Evolutionary conservation across 2,113 vertebrate species (phyloP).

Genomic region (Antechinus flavipes): DNA sequence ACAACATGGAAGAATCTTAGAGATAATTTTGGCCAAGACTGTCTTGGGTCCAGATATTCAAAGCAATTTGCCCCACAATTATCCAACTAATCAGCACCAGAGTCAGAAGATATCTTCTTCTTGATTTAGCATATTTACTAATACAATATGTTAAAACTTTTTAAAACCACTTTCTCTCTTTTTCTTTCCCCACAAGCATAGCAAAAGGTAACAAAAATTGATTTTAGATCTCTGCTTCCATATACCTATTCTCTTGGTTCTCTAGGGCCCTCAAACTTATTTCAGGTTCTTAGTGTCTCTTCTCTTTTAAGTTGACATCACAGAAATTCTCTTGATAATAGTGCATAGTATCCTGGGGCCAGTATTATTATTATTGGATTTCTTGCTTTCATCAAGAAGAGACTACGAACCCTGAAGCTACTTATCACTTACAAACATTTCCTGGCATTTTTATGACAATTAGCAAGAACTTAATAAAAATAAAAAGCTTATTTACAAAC

Average conservation of each 20-base stretch:
- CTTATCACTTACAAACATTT: background rate
- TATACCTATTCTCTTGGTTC: background rate
- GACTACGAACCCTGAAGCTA: background rate
- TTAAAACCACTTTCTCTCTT: background rate
- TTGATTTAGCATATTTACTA: background rate
- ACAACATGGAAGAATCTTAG: background rate
- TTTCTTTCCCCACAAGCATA: background rate
- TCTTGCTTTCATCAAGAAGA: background rate
- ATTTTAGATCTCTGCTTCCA: background rate
- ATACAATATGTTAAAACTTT: background rate
- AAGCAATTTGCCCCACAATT: background rate
- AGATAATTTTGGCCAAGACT: background rate
- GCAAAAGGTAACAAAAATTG: background rate
- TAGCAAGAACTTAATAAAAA: background rate
- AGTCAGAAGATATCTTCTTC: background rate
- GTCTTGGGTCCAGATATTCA: background rate
- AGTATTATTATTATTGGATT: background rate
- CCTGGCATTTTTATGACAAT: background rate
- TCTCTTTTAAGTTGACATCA: background rate
- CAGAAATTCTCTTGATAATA: background rate
- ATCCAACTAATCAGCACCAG: background rate
- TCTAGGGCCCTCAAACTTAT: background rate
- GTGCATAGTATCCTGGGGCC: background rate
- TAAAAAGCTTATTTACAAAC: background rate
- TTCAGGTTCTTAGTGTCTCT: background rate